Evolutionary conservation across 1,140 invertebrate species (phyloP), one percentile per base, ranked within the genome.

Genomic region (Scaptomyza graminum): DNA sequence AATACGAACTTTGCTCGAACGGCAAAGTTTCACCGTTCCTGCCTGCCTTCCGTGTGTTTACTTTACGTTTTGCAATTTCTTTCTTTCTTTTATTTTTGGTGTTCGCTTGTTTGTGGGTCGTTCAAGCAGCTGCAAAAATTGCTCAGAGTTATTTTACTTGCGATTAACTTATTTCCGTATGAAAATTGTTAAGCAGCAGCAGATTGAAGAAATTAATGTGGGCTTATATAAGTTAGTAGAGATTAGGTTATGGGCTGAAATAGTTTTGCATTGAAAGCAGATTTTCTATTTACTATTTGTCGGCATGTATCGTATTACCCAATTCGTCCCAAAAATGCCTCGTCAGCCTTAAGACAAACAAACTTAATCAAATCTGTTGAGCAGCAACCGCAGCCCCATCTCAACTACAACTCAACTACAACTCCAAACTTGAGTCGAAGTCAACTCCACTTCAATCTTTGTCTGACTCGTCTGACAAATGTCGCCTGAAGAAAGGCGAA

Each of bases 321-420:
- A 22, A 8, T 37, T 56, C 5, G 70, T 13, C 59, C 50, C 18
- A 2, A 22, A 56, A 6, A 50, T 51, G 43, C 3, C 16, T 72
- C 5, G 55, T 51, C 57, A 63, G 28, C 50, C 60, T 56, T 68
- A 43, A 37, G 46, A 16, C 31, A 59, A 54, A 63, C 63, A 75
- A 78, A 82, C 82, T 85, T 87, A 79, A 78, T 82, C 67, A 81
- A 85, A 87, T 81, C 74, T 71, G 66, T 81, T 69, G 82, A 70
- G 73, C 62, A 70, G 73, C 62, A 76, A 73, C 78, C 78, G 63
- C 77, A 85, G 77, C 66, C 81, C 74, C 39, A 47, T 50, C 55
- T 50, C 44, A 12, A 25, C 57, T 39, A 5, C 37, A 41, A 41
- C 37, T n/a, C 37, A 41, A 39, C 37, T 39, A 12, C 37, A 39